Evolutionary conservation across 64 coral and sea anemone genomes (phyloP), one percentile per base, ranked within the genome.

Genomic region (Acropora yongei): DNA sequence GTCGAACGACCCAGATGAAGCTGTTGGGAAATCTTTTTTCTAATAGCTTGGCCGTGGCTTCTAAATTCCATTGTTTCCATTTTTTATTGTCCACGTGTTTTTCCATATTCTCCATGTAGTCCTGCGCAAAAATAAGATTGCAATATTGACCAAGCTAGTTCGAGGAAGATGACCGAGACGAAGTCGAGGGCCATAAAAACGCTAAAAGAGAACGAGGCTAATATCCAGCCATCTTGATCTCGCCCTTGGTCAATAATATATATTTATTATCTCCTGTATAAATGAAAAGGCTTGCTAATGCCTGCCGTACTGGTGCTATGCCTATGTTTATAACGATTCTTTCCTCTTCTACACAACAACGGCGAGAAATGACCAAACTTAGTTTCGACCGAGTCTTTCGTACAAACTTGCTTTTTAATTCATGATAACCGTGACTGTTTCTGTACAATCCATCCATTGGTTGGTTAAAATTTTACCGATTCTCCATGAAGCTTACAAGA

Each of bases 21-120:
- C 96, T 98, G 82, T 95, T 90, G 2, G 96, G 90, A 47, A 98
- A 98, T 81, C 93, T 80, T 16, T 80, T 79, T 42, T 89, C 93
- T 42, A 98, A 61, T 16, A 98, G 40, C 47, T 81, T 95, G 44
- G 96, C 87, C 44, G 93, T 98, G 8, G 96, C 92, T 74, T 98
- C 96, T 68, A 98, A 84, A 80, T 95, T 88, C 96, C 96, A 98
- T 13, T 98, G 93, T 57, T 90, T 90, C 96, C 96, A 98, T 3
- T 93, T 93, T 63, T 81, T 95, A 73, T 96, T 92, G 44, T 89
- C 72, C 72, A 75, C 49, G 58, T 96, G 94, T n/a, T 68, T 87
- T 46, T 86, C 90, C 96, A 98, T 98, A 68, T 95, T 93, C 46
- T 98, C 96, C 13, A 78, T 87, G 77, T 90, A 95, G 81, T 98